These are phyloP conservation scores for Glandiceps talaboti DNA, from an alignment of 53 echinoderm and acorn worm genomes.

Conservation along the genomic window DNA sequence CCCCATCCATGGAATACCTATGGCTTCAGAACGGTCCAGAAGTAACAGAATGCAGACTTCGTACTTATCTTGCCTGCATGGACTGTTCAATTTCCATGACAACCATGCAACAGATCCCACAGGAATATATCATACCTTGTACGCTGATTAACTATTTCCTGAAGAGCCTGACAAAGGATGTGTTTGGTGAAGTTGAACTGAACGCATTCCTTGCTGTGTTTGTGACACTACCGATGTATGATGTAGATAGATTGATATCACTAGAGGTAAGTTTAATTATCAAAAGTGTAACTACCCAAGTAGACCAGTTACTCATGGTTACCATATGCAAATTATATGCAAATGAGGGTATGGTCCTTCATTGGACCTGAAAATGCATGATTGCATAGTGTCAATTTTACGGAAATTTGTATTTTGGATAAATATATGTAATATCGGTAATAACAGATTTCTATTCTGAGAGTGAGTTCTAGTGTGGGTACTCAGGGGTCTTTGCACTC, in stretches of 20 bases:
- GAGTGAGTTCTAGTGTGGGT: too few species aligned
- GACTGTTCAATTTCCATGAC: conserved; percentile 19
- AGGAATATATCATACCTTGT: conserved; percentile 23
- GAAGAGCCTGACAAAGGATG: conserved; percentile 7
- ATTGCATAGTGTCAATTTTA: too few species aligned
- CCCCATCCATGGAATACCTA: conserved; percentile 38
- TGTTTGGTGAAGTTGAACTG: conserved; percentile 32
- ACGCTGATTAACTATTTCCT: conserved; percentile 36
- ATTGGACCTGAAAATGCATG: too few species aligned
- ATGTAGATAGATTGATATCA: neutral
- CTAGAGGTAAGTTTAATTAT: conserved; percentile 18
- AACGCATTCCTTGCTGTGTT: conserved; percentile 57
- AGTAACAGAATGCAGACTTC: conserved; percentile 14
- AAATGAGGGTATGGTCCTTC: too few species aligned
- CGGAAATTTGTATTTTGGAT: too few species aligned
- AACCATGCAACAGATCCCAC: conserved; percentile 14
- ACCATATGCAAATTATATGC: too few species aligned
- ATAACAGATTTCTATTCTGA: too few species aligned
- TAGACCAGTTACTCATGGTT: too few species aligned
- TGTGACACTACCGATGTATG: conserved; percentile 19
- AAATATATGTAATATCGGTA: too few species aligned
- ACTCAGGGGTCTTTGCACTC: too few species aligned
- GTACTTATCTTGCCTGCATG: conserved; percentile 40
- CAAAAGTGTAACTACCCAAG: too few species aligned
- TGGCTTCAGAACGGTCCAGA: conserved; percentile 12